Conservation (phyloP, 2,797 vertebrate species). For the Ambastaia sidthimunki region DNA sequence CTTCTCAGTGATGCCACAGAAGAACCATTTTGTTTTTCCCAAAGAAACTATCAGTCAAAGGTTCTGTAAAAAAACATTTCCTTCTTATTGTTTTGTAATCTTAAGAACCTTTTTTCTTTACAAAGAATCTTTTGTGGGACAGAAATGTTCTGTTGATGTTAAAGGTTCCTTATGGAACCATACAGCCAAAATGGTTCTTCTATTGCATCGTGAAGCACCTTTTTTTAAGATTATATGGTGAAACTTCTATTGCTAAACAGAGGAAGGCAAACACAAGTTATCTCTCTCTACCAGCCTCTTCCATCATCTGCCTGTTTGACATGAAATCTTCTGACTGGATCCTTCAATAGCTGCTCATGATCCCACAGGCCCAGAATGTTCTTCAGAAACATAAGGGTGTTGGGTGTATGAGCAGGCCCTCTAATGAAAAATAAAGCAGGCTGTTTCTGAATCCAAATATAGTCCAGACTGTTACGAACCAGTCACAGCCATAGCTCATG, state of each 20-base stretch:
- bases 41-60: too few species aligned
- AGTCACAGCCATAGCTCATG: constrained; percentile 51
- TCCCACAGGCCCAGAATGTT: constrained; percentile 13
- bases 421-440: constrained; percentile 71
- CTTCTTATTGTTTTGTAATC: too few species aligned
- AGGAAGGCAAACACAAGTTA: neutral
- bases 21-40: too few species aligned
- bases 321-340: constrained; percentile 19
- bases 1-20: too few species aligned
- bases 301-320: neutral
- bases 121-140: too few species aligned
- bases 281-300: neutral
- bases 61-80: too few species aligned
- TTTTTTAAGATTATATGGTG: neutral
- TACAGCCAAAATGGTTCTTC: too few species aligned
- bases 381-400: constrained; percentile 29
- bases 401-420: constrained; percentile 6
- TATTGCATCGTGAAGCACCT: too few species aligned
- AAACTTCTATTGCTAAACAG: constrained; percentile 17
- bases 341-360: constrained; percentile 1
- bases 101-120: too few species aligned
- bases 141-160: too few species aligned
- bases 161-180: too few species aligned
- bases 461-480: constrained; percentile 55
- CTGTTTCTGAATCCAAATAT: constrained; percentile 57